phyloP scores from a whole-genome alignment of 53 echinoderm and acorn worm species.

The Holothuria scabra region DNA sequence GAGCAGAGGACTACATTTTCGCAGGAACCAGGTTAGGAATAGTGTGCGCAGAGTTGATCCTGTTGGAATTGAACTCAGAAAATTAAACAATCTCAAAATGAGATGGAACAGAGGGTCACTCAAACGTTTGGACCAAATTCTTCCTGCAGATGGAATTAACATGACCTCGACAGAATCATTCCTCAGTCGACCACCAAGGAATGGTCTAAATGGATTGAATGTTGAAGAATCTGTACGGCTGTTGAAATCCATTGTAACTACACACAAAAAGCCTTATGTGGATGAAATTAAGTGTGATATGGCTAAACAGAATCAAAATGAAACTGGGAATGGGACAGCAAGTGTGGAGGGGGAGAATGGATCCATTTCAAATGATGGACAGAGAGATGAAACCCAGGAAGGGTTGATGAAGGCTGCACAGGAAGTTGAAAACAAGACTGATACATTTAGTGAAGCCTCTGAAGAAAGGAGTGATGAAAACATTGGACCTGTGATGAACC shows the following conservation, averaged over 20 bases:
- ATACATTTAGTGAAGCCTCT: too few relatives aligned
- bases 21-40: constrained; percentile 27
- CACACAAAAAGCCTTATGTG: constrained; percentile 2
- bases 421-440: too few relatives aligned
- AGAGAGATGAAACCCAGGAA: too few relatives aligned
- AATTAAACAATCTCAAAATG: constrained; percentile 16
- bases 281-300: background rate
- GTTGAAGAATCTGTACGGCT: constrained; percentile 27
- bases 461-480: too few relatives aligned
- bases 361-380: too few relatives aligned
- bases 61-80: constrained; percentile 33
- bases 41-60: constrained; percentile 41
- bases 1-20: constrained; percentile 5
- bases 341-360: too few relatives aligned
- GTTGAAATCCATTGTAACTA: constrained; percentile 20
- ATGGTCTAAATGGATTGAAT: constrained; percentile 23
- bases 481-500: too few relatives aligned
- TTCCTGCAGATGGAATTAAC: constrained; percentile 41
- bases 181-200: constrained; percentile 17
- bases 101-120: constrained; percentile 38
- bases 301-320: background rate
- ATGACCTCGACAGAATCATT: constrained; percentile 41
- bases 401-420: too few relatives aligned
- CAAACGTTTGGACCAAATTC: constrained; percentile 10
- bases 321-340: too few relatives aligned